A percentile compares a stretch with the other conserved stretches of the same genome.
Conservation (phyloP, 2,888 invertebrate species). For the Eupithecia insigniata region DNA sequence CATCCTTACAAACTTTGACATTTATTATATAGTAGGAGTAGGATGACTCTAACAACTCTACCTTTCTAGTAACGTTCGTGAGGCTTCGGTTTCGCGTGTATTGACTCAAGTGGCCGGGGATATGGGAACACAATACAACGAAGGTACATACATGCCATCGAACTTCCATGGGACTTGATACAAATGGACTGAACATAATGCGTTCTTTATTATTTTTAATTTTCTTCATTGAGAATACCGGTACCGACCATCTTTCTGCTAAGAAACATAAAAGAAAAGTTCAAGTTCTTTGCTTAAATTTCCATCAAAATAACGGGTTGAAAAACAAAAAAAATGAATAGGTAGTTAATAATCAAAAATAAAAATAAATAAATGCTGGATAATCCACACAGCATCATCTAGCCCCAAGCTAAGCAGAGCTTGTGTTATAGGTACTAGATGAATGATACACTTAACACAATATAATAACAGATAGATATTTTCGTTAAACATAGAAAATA, state of each 20-base stretch:
- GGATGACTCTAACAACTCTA: background rate
- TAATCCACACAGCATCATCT: too few relatives aligned
- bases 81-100: constrained; percentile 51
- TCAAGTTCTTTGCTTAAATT: background rate
- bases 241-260: background rate
- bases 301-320: background rate
- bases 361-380: too few relatives aligned
- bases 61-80: background rate
- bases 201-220: background rate
- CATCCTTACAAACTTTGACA: too few relatives aligned
- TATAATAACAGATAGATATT: too few relatives aligned
- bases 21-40: too few relatives aligned
- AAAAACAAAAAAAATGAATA: background rate
- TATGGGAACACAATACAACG: constrained; percentile 48
- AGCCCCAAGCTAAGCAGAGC: too few relatives aligned
- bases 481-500: too few relatives aligned
- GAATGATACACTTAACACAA: too few relatives aligned
- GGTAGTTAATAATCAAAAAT: background rate
- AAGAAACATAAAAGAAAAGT: background rate
- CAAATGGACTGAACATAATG: constrained; percentile 18
- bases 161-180: constrained; percentile 24
- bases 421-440: too few relatives aligned
- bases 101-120: constrained; percentile 69
- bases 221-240: too few relatives aligned
- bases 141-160: constrained; percentile 39